Percentiles rank a stretch among this genome's conserved stretches.
These are phyloP conservation scores for Erythrolamprus reginae DNA, from an alignment of 2,113 vertebrate genomes.

Conservation along the genomic window DNA sequence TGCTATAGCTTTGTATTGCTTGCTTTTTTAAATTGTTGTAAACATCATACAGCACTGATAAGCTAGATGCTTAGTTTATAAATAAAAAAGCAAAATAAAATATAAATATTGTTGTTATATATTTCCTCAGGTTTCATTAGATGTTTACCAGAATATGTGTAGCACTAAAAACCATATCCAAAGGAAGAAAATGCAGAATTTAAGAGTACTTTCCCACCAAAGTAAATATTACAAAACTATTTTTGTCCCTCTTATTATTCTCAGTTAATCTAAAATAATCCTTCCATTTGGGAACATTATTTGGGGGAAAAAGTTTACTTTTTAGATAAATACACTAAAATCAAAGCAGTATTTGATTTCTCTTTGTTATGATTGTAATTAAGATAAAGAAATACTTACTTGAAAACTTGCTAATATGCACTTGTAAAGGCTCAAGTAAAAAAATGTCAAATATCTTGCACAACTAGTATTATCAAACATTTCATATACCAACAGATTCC, in stretches of 20 bases:
- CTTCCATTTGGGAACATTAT: background rate
- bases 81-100: background rate
- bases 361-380: background rate
- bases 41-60: background rate
- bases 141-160: background rate
- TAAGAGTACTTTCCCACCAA: background rate
- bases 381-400: background rate
- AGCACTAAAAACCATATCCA: background rate
- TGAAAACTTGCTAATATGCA: background rate
- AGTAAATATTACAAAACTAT: background rate
- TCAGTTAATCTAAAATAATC: background rate
- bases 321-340: background rate
- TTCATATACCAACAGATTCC: background rate
- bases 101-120: background rate
- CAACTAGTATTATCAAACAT: background rate
- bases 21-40: background rate
- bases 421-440: background rate
- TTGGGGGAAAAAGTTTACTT: background rate
- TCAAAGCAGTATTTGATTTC: background rate
- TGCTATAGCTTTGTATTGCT: background rate
- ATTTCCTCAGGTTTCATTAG: background rate
- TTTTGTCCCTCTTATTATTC: background rate
- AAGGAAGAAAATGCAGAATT: background rate
- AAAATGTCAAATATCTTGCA: background rate
- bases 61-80: background rate